These are phyloP conservation scores for Cecropterus lyciades DNA, from an alignment of 1,140 invertebrate species.

Conservation along the genomic window DNA sequence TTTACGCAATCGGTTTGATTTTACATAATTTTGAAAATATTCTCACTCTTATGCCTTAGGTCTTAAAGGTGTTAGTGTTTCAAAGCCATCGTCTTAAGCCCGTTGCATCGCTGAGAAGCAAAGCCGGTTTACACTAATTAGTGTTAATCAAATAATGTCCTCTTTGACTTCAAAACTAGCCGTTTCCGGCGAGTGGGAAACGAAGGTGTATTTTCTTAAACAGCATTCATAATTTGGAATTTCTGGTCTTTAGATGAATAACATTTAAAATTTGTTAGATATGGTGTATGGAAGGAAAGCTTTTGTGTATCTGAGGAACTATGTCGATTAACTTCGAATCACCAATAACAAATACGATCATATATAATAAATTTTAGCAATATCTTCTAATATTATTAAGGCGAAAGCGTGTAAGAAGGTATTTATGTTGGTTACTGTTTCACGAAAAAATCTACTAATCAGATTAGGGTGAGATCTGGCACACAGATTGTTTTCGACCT, in stretches of 20 bases:
- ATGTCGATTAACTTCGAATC: no score
- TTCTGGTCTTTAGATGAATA: background rate
- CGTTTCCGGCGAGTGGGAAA: slow-evolving; percentile 54
- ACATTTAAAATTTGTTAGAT: no score
- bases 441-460: no score
- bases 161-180: slow-evolving; percentile 61
- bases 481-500: no score
- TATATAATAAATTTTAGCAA: no score
- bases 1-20: slow-evolving; percentile 48
- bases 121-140: slow-evolving; percentile 76
- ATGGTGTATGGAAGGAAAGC: no score
- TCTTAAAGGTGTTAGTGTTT: slow-evolving; percentile 24
- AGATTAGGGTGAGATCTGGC: no score
- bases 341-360: no score
- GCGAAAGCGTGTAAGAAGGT: no score
- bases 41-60: slow-evolving; percentile 33
- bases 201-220: slow-evolving; percentile 15
- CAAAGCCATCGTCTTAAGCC: slow-evolving; percentile 40
- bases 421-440: no score
- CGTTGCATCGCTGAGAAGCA: slow-evolving; percentile 52
- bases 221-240: slow-evolving; percentile 1
- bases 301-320: no score
- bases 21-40: slow-evolving; percentile 32
- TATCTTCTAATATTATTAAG: no score
- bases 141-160: slow-evolving; percentile 81